A percentile compares a stretch with the other conserved stretches of the same genome.
Evolutionary conservation across 2,113 vertebrate species (phyloP).

Genomic region (Gambusia affinis): DNA sequence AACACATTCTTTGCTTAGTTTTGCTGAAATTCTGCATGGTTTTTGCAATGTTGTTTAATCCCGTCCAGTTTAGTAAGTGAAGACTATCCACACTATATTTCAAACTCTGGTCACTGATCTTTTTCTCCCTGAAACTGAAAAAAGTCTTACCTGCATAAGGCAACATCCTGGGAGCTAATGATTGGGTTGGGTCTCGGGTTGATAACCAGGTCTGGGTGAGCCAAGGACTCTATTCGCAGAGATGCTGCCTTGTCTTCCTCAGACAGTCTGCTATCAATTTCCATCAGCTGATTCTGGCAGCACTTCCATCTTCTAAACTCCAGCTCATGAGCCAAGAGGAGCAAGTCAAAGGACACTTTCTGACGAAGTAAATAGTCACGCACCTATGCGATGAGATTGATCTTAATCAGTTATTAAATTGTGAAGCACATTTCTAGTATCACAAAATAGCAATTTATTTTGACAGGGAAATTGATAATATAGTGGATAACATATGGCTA

Average conservation of each 20-base stretch:
- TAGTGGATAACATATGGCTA: too few species aligned
- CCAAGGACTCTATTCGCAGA: conserved; percentile 74
- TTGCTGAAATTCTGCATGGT: not conserved
- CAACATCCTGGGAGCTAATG: conserved; percentile 82
- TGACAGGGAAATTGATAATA: too few species aligned
- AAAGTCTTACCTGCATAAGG: conserved; percentile 82
- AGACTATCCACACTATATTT: too few species aligned
- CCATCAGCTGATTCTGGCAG: conserved; percentile 74
- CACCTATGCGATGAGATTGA: conserved; percentile 62
- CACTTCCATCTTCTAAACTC: conserved; percentile 82
- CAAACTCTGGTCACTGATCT: too few species aligned
- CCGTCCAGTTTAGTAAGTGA: too few species aligned
- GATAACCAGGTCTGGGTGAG: conserved; percentile 73
- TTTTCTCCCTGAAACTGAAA: too few species aligned
- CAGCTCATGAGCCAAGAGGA: conserved; percentile 85
- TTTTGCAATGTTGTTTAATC: not conserved
- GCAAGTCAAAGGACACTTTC: conserved; percentile 89
- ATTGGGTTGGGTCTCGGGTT: conserved; percentile 71
- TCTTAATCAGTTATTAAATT: not conserved
- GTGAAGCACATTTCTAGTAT: not conserved
- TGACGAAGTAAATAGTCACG: conserved; percentile 86
- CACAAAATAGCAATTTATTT: not conserved
- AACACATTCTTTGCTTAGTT: not conserved
- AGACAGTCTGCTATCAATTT: conserved; percentile 75
- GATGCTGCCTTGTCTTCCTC: conserved; percentile 58